Evolutionary conservation across 2,888 invertebrate genomes (phyloP).

Genomic region (Apamea epomidion): DNA sequence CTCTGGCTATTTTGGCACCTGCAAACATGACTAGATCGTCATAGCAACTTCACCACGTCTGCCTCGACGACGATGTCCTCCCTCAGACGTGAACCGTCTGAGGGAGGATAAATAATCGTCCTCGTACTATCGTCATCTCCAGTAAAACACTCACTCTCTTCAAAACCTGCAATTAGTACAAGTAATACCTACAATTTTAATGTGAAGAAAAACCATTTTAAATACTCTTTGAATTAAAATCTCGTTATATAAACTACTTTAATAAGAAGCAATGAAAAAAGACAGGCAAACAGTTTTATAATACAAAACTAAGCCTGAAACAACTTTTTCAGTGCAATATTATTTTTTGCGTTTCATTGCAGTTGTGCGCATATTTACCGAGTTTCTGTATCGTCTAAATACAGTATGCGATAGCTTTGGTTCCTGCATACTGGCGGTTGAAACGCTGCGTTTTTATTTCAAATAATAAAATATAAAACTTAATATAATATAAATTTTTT

Average conservation of each 20-base stretch:
- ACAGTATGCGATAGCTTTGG: neutral
- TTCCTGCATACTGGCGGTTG: neutral
- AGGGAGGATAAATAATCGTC: no score
- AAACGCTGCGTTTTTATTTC: conserved; percentile 9
- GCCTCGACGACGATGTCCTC: neutral
- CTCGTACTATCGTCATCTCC: no score
- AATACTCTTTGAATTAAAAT: neutral
- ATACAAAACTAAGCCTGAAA: conserved; percentile 10
- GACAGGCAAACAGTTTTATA: conserved; percentile 2
- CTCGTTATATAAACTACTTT: neutral
- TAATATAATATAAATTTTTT: no score
- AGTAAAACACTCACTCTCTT: neutral
- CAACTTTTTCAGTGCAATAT: conserved; percentile 25
- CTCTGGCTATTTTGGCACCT: neutral
- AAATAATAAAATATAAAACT: no score
- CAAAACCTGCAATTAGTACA: neutral
- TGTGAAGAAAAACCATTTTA: no score
- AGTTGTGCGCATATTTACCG: conserved; percentile 36
- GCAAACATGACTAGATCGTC: neutral
- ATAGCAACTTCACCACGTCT: neutral
- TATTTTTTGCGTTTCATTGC: conserved; percentile 43
- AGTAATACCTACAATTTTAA: neutral
- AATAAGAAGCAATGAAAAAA: neutral
- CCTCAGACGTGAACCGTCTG: no score
- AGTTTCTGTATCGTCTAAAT: conserved; percentile 36